A percentile compares a stretch with the other conserved stretches of the same genome.
Conservation (phyloP, 2,888 invertebrate genomes). For the Beris morrisii region DNA sequence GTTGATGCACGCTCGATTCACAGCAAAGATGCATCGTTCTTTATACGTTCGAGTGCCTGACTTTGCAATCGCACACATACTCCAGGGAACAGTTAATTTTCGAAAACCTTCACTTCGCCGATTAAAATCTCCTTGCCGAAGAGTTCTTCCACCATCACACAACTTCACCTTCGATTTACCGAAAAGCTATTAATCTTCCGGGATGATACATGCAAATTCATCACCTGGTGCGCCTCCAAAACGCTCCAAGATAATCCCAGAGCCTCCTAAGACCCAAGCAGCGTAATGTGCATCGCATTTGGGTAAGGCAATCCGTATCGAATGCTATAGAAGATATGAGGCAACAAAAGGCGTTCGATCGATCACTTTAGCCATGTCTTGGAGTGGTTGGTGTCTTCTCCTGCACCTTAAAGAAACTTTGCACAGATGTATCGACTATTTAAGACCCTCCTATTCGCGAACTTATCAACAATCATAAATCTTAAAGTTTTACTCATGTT, state of each 20-base stretch:
- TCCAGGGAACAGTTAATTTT: slow-evolving; percentile 9
- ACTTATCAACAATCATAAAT: slow-evolving; percentile 30
- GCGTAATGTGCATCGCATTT: background rate
- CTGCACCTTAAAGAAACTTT: slow-evolving; percentile 1
- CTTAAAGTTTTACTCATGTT: slow-evolving; percentile 6
- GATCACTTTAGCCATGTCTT: slow-evolving; percentile 22
- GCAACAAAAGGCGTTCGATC: slow-evolving; percentile 30
- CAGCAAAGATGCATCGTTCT: too few species aligned
- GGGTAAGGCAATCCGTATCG: too few species aligned
- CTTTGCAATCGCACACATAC: too few species aligned
- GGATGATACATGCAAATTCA: slow-evolving; percentile 35
- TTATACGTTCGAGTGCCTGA: too few species aligned
- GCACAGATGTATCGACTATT: background rate
- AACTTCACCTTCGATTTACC: slow-evolving; percentile 22
- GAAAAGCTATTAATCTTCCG: slow-evolving; percentile 25
- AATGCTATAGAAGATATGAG: slow-evolving; percentile 18
- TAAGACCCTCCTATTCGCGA: slow-evolving; percentile 8
- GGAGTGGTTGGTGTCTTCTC: slow-evolving; percentile 17
- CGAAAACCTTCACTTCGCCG: slow-evolving; percentile 4
- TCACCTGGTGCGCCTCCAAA: slow-evolving; percentile 29
- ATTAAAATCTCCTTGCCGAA: slow-evolving; percentile 19
- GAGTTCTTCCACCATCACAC: background rate
- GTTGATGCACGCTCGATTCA: too few species aligned
- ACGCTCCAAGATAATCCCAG: slow-evolving; percentile 5
- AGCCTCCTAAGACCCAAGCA: background rate